A percentile compares a stretch with the other conserved stretches of the same genome.
Evolutionary conservation across 2,113 vertebrate species (phyloP).

Genomic region (Phaethornis superciliosus): DNA sequence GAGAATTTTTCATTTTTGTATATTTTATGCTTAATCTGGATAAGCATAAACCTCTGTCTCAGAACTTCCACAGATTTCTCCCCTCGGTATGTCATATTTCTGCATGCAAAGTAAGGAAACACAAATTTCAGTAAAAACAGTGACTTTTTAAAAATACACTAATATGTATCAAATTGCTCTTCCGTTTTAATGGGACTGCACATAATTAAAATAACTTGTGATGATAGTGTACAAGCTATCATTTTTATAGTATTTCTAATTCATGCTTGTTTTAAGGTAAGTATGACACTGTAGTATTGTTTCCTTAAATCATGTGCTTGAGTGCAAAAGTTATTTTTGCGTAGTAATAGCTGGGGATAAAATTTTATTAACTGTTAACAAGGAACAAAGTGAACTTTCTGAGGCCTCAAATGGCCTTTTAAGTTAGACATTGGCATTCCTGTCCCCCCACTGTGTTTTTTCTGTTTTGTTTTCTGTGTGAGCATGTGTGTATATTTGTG

Average conservation of each 20-base stretch:
- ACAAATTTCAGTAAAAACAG: background rate
- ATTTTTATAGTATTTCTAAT: slow-evolving; percentile 30
- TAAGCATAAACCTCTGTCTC: background rate
- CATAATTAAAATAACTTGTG: background rate
- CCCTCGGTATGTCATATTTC: background rate
- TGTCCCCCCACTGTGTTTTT: slow-evolving; percentile 6
- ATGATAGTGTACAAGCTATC: background rate
- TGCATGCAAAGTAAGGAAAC: background rate
- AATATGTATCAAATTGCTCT: background rate
- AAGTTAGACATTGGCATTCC: slow-evolving; percentile 24
- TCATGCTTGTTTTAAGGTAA: slow-evolving; percentile 29
- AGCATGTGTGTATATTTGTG: slow-evolving; percentile 4
- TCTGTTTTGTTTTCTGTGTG: slow-evolving; percentile 33
- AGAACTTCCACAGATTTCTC: background rate
- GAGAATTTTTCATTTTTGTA: background rate
- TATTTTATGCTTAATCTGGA: background rate
- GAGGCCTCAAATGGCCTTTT: slow-evolving; percentile 50
- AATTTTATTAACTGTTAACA: slow-evolving; percentile 65
- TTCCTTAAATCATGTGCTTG: slow-evolving; percentile 38
- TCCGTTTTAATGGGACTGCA: background rate
- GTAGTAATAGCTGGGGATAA: slow-evolving; percentile 37
- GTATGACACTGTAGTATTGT: slow-evolving; percentile 22
- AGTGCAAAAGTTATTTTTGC: slow-evolving; percentile 28
- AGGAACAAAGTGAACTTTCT: slow-evolving; percentile 37
- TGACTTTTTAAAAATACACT: background rate